phyloP scores from a whole-genome alignment of 2,888 invertebrate species.

The Schizaphis graminum region DNA sequence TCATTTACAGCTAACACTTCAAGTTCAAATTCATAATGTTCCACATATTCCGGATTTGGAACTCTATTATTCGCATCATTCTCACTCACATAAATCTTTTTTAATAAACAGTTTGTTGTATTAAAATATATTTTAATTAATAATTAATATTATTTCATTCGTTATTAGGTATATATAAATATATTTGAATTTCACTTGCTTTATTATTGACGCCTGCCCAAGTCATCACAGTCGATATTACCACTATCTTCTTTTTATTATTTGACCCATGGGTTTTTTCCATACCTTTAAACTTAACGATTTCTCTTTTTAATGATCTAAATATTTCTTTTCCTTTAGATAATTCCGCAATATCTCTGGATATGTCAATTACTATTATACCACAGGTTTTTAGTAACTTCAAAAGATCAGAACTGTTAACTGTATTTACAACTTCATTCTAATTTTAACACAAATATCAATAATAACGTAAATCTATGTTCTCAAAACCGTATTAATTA shows the following conservation, averaged over 20 bases:
- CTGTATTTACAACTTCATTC: neutral
- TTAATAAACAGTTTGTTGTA: neutral
- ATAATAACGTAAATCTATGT: neutral
- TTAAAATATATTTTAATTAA: neutral
- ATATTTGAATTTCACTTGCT: neutral
- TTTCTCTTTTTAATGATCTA: neutral
- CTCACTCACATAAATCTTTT: neutral
- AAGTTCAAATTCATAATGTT: slow-evolving; percentile 51
- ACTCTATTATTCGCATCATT: neutral
- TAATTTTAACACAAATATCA: neutral
- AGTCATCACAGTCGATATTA: slow-evolving; percentile 52
- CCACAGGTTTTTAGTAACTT: slow-evolving; percentile 29
- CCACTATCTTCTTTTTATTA: slow-evolving; percentile 18
- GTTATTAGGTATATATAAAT: too few species aligned
- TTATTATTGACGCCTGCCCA: slow-evolving; percentile 20
- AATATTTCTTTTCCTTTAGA: slow-evolving; percentile 30
- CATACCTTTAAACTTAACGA: neutral
- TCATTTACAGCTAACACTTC: slow-evolving; percentile 44
- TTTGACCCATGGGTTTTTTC: neutral
- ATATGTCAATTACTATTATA: slow-evolving; percentile 36
- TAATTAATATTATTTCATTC: neutral
- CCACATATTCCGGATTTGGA: neutral
- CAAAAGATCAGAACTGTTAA: neutral
- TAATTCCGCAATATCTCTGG: neutral
- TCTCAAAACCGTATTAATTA: neutral